Evolutionary conservation across 2,113 vertebrate genomes (phyloP).

Genomic region (Acanthochromis polyacanthus): DNA sequence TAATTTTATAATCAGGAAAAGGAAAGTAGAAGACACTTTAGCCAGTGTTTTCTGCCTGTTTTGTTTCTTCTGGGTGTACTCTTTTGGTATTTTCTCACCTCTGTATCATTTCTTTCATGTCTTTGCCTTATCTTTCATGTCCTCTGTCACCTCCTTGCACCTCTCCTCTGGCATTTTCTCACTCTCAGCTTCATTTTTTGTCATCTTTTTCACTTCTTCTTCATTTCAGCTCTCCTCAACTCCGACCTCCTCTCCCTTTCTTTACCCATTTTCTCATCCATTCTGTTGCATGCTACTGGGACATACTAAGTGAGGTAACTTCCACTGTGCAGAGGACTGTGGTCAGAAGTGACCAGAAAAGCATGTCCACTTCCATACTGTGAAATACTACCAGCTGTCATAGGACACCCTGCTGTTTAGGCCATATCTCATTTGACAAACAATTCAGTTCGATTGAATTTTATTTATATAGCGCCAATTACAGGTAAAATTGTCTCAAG

Average conservation of each 20-base stretch:
- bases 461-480: too few relatives aligned
- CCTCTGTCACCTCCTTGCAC: neutral
- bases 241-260: neutral
- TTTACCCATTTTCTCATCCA: slow-evolving; percentile 28
- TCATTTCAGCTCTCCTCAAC: slow-evolving; percentile 3
- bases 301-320: too few relatives aligned
- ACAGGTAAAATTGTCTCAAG: too few relatives aligned
- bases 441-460: too few relatives aligned
- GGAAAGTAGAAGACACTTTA: neutral
- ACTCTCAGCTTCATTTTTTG: neutral
- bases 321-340: too few relatives aligned
- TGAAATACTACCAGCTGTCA: too few relatives aligned
- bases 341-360: too few relatives aligned
- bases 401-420: too few relatives aligned
- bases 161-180: neutral
- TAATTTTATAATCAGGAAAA: slow-evolving; percentile 37
- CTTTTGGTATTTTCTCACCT: neutral
- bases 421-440: too few relatives aligned
- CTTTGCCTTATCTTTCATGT: slow-evolving; percentile 9
- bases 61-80: neutral
- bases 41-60: neutral
- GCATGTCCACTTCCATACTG: too few relatives aligned
- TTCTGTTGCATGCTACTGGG: neutral
- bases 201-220: neutral
- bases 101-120: neutral